Percentiles rank a stretch among this genome's conserved stretches.
phyloP scores from a whole-genome alignment of 2,113 vertebrate species.

The Scophthalmus maximus region DNA sequence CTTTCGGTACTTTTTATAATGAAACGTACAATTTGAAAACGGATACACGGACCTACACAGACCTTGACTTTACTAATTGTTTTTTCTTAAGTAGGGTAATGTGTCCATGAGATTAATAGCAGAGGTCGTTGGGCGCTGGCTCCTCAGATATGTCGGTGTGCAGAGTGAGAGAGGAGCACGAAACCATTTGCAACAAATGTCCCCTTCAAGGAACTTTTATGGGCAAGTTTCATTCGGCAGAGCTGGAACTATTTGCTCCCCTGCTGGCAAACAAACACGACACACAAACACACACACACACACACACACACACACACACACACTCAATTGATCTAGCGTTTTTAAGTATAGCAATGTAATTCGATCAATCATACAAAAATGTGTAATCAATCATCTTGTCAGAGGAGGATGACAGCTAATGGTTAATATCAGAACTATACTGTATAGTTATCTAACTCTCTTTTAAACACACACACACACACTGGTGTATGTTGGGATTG shows the following conservation, averaged over 20 bases:
- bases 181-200: conserved; percentile 9
- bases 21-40: too few relatives aligned
- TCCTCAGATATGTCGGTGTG: too few relatives aligned
- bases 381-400: not conserved
- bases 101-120: too few relatives aligned
- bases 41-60: too few relatives aligned
- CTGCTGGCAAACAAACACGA: conserved; percentile 31
- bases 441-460: not conserved
- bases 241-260: conserved; percentile 3
- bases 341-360: too few relatives aligned
- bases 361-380: not conserved
- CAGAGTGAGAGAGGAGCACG: not conserved
- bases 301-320: not conserved
- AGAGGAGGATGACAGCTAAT: not conserved
- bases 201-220: not conserved
- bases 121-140: too few relatives aligned
- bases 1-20: too few relatives aligned
- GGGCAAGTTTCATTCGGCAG: conserved; percentile 1
- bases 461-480: conserved; percentile 25
- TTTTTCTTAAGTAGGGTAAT: too few relatives aligned
- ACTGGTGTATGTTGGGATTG: conserved; percentile 35
- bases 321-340: too few relatives aligned
- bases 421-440: not conserved
- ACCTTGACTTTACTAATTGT: too few relatives aligned
- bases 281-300: not conserved